Conservation (phyloP, 2,113 vertebrate genomes). For the Chaenocephalus aceratus region DNA sequence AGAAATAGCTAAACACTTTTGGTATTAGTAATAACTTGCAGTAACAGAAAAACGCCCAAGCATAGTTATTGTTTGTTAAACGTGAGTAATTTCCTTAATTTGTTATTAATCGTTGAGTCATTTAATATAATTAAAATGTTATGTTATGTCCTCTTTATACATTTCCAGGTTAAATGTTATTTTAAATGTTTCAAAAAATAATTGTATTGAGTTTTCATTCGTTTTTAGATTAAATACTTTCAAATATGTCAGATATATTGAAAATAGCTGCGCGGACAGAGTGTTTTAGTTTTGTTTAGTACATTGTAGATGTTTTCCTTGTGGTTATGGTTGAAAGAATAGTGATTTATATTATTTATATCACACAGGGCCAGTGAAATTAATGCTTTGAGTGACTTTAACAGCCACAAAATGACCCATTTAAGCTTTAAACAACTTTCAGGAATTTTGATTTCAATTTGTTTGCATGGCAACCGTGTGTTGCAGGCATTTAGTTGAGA, state of each 20-base stretch:
- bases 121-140: neutral
- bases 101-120: neutral
- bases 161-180: no score
- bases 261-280: neutral
- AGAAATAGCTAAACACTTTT: neutral
- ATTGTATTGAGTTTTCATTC: no score
- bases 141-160: no score
- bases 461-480: neutral
- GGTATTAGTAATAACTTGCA: neutral
- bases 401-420: conserved; percentile 59
- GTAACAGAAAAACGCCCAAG: no score
- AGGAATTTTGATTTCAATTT: conserved; percentile 31
- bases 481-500: neutral
- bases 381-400: conserved; percentile 45
- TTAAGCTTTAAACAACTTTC: conserved; percentile 32
- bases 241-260: neutral
- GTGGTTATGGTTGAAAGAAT: conserved; percentile 37
- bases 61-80: no score
- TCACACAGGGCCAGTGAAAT: conserved; percentile 41
- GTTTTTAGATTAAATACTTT: conserved; percentile 40
- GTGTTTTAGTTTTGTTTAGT: neutral
- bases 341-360: conserved; percentile 9
- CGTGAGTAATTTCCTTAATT: no score
- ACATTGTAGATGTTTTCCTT: conserved; percentile 13
- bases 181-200: no score